phyloP scores from a whole-genome alignment of 2,888 invertebrate genomes.

The Eupithecia insigniata region DNA sequence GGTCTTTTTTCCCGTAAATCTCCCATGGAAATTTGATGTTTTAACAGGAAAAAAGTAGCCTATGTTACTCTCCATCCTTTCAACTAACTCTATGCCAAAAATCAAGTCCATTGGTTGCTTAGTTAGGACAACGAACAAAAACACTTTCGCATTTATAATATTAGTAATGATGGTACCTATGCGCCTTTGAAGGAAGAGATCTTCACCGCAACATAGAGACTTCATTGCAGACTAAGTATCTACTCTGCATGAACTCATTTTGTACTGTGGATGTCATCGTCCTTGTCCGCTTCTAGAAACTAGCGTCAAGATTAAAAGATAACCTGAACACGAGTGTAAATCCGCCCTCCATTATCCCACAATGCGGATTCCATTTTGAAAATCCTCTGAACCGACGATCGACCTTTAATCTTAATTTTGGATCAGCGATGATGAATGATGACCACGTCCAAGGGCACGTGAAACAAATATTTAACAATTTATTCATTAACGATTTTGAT shows the following conservation, averaged over 20 bases:
- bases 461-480: slow-evolving; percentile 70
- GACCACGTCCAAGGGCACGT: slow-evolving; percentile 76
- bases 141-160: no score
- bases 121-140: no score
- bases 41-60: no score
- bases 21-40: no score
- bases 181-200: background rate
- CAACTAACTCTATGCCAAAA: no score
- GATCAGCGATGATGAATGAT: slow-evolving; percentile 73
- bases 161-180: no score
- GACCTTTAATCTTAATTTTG: slow-evolving; percentile 68
- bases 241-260: background rate
- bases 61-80: no score
- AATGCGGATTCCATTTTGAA: slow-evolving; percentile 52
- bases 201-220: background rate
- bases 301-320: slow-evolving; percentile 43
- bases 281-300: slow-evolving; percentile 42
- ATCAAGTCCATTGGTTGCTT: no score
- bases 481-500: slow-evolving; percentile 58
- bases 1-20: no score
- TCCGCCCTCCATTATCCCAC: slow-evolving; percentile 59
- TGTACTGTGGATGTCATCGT: slow-evolving; percentile 32
- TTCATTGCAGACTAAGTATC: background rate
- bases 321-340: slow-evolving; percentile 54
- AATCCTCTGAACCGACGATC: slow-evolving; percentile 77